A percentile compares a stretch with the other conserved stretches of the same genome.
Conservation (phyloP, 1,140 invertebrate species). For the Neuroterus valhalla region DNA sequence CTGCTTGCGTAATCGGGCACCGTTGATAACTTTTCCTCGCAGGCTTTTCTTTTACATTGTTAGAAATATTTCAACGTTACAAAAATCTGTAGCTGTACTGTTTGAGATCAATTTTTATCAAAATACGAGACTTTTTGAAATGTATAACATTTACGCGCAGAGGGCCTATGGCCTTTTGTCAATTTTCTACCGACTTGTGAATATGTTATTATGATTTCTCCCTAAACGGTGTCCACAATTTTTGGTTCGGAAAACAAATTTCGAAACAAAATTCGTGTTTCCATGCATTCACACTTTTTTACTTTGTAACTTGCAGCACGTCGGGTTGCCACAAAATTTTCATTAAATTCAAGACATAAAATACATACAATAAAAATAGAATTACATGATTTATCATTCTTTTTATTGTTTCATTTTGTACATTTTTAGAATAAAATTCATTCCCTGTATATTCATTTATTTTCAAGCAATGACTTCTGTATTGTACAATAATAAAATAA, state of each 20-base stretch:
- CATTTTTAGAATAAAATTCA: no score
- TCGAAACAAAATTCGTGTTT: constrained; percentile 40
- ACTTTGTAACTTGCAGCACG: not conserved
- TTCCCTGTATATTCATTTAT: no score
- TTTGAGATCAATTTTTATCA: constrained; percentile 6
- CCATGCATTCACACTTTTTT: no score
- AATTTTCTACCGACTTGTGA: constrained; percentile 40
- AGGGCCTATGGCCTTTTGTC: not conserved
- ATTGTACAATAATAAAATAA: not conserved
- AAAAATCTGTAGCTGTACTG: constrained; percentile 4
- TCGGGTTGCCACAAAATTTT: constrained; percentile 21
- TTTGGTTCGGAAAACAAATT: constrained; percentile 37
- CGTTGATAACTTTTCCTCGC: constrained; percentile 38
- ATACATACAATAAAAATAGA: no score
- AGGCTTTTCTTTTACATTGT: constrained; percentile 39
- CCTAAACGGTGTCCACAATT: constrained; percentile 51
- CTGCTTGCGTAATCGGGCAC: constrained; percentile 14
- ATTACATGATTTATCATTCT: no score
- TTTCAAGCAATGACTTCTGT: no score
- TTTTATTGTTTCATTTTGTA: no score
- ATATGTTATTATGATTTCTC: constrained; percentile 40
- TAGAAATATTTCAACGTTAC: constrained; percentile 36
- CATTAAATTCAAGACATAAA: not conserved
- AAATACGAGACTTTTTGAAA: constrained; percentile 10
- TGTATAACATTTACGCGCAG: constrained; percentile 17